A percentile compares a stretch with the other conserved stretches of the same genome.
These are phyloP conservation scores for Percina caprodes DNA, from an alignment of 2,113 vertebrate genomes.

Conservation along the genomic window DNA sequence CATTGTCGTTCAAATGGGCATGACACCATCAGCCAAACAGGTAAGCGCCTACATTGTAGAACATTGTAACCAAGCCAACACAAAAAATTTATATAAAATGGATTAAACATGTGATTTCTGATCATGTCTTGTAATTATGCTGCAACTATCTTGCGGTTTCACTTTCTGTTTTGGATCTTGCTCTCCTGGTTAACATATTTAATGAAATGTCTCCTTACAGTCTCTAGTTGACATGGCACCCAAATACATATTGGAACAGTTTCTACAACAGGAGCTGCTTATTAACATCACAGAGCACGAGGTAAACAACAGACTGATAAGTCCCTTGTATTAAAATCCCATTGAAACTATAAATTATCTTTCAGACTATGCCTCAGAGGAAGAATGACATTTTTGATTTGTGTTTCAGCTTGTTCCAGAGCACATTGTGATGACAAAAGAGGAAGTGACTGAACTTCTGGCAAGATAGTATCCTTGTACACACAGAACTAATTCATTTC, in stretches of 20 bases:
- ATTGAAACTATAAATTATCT: not conserved
- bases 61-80: not conserved
- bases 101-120: not conserved
- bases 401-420: conserved; percentile 92
- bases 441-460: conserved; percentile 94
- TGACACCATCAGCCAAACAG: conserved; percentile 99
- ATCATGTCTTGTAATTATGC: not conserved
- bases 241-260: conserved; percentile 98
- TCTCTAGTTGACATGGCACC: conserved; percentile 98
- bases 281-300: conserved; percentile 99
- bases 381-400: not conserved
- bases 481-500: not conserved
- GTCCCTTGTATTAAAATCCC: not conserved
- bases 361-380: not conserved
- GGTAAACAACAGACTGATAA: conserved; percentile 78
- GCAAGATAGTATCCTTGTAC: conserved; percentile 95
- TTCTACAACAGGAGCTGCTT: conserved; percentile 96
- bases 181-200: not conserved
- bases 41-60: conserved; percentile 63
- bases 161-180: not conserved
- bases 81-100: fast-evolving
- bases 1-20: conserved; percentile 98
- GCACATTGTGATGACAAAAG: conserved; percentile 98
- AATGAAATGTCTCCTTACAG: conserved; percentile 73
- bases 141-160: not conserved